phyloP scores from a whole-genome alignment of 2,888 invertebrate genomes.

The Hirudinaria manillensis region DNA sequence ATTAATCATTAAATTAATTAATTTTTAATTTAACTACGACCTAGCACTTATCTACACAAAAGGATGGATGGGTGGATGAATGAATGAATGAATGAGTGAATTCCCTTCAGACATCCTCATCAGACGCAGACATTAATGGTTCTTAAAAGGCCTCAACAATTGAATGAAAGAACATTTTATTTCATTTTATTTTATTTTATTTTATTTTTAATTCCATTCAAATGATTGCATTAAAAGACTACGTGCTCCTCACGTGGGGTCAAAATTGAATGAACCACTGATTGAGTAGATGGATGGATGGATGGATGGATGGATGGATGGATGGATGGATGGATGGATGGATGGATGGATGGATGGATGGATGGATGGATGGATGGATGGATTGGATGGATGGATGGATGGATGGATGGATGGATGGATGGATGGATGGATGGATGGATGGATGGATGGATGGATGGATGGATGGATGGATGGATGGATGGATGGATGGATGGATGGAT shows the following conservation, averaged over 20 bases:
- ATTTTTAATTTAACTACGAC: too few relatives aligned
- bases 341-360: slow-evolving; percentile 5
- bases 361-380: slow-evolving; percentile 5
- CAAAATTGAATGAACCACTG: not conserved
- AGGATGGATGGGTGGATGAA: too few relatives aligned
- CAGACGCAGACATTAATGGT: not conserved
- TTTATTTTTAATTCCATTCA: too few relatives aligned
- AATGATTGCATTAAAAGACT: too few relatives aligned
- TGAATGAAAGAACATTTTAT: not conserved
- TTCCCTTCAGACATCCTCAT: not conserved
- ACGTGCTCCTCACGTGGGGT: too few relatives aligned
- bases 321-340: slow-evolving; percentile 5
- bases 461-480: not conserved
- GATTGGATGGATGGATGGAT: slow-evolving; percentile 4
- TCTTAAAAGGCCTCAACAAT: not conserved
- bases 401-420: slow-evolving; percentile 5
- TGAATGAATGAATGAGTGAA: too few relatives aligned
- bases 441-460: not conserved
- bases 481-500: not conserved
- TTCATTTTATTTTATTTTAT: too few relatives aligned
- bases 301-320: slow-evolving; percentile 5
- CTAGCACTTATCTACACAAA: too few relatives aligned
- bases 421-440: not conserved
- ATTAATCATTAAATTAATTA: too few relatives aligned
- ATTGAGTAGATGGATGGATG: not conserved